Evolutionary conservation across 2,888 invertebrate genomes (phyloP), one percentile per base, ranked within the genome.

Genomic region (Lysandra coridon): DNA sequence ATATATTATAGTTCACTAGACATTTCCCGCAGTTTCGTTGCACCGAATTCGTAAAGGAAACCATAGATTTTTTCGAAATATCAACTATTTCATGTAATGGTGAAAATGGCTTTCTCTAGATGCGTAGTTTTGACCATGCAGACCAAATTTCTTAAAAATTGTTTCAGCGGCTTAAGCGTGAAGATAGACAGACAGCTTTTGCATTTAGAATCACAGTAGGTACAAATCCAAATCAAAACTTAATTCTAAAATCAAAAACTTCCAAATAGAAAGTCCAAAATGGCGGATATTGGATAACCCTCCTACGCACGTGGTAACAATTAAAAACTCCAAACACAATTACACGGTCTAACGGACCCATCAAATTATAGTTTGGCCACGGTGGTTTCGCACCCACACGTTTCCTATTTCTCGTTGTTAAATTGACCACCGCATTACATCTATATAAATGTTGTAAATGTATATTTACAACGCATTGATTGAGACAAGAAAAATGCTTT

Each of bases 341-440:
- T 92, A 92, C 89, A 88, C 83, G 86, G 91, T 90, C 92, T 92
- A 85, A 88, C 86, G 88, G 91, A 89, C 89, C 88, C 89, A 87
- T 92, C 92, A 90, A 93, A 94, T 94, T 94, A 94, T 92, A 93
- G 90, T 93, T 94, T 94, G 86, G 94, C 87, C 90, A 92, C 92
- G 94, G 93, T 91, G 91, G 88, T 94, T 93, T 93, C 87, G 94
- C 94, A 92, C 94, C 94, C 94, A 94, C 94, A 92, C 94, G 91
- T 90, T 94, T 94, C 94, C 94, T 93, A 92, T 94, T 92, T 88
- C 89, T 91, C 93, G 92, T 93, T 91, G 91, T 91, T 89, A 91
- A 91, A 90, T 90, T 90, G 88, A 64, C 64, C 69, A 69, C 69
- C 69, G 37, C 10, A 69, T 69, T 69, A 69, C 69, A 69, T 69